Base-by-base conservation (phyloP, 2,113 vertebrate genomes). In the Cyprinodon tularosa region DNA sequence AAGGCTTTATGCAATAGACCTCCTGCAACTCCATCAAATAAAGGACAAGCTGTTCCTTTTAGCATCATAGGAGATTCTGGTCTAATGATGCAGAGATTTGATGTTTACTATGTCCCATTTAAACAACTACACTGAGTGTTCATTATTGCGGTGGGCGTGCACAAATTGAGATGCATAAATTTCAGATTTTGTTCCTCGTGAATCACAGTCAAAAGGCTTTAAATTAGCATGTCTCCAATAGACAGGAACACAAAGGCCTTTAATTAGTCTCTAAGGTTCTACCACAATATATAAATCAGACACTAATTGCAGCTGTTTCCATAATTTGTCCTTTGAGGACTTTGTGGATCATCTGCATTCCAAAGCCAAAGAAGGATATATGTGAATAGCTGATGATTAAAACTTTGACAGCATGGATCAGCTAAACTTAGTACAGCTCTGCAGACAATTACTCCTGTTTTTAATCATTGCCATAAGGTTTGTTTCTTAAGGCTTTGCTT, bases 251-350 rank as follows among this genome's bases (percentile, higher is more conserved):
- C 92, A 95, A 95, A 95, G 90, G 83, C 77, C 88, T 90, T 91
- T 96, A 96, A 97, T 97, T 95, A 94, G 94, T 96, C 96, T 95
- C 95, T 78, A 79, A 94, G 92, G 92, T 64, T 76, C 83, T 84
- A 90, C 78, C 90, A 92, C 92, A 91, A 88, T 78, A 86, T 91
- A 88, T 91, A 94, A 94, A 95, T 90, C 93, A 91, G 83, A 76
- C 75, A 45, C 91, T 96, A 94, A 96, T 96, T 95, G 91, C 90
- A 93, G 68, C 91, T 90, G 87, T 88, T 80, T 90, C 84, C 76
- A 87, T 91, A 90, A 92, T 90, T 85, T 83, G 45, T 83, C 81
- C 82, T 86, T 85, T 77, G 77, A 88, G 86, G 68, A 77, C 72
- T 80, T 83, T 78, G 80, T 84, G 62, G 77, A 89, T 80, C 77